These are phyloP conservation scores for Drosophila jambulina DNA, from an alignment of 1,140 invertebrate species.

Conservation along the genomic window DNA sequence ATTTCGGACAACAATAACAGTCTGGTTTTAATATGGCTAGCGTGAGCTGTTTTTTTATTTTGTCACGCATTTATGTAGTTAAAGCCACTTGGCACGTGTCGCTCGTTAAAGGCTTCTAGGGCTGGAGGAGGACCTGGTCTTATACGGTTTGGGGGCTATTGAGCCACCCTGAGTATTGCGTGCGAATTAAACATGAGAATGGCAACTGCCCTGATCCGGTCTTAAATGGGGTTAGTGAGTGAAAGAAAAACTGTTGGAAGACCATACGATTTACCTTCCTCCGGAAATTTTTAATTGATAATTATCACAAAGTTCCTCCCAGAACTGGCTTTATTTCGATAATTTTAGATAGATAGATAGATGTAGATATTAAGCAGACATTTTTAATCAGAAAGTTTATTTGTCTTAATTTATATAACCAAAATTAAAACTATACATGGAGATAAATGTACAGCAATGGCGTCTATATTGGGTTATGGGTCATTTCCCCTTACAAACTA, in stretches of 20 bases:
- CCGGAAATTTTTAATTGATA: neutral
- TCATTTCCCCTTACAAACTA: conserved; percentile 15
- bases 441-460: neutral
- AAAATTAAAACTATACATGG: neutral
- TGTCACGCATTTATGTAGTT: conserved; percentile 38
- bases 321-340: too few species aligned
- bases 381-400: neutral
- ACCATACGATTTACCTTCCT: neutral
- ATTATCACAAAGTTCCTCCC: neutral
- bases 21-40: conserved; percentile 34
- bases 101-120: conserved; percentile 41
- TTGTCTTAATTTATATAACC: neutral
- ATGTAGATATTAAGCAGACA: neutral
- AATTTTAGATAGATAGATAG: too few species aligned
- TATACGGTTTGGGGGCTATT: neutral
- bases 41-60: conserved; percentile 34
- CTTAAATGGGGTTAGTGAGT: conserved; percentile 9
- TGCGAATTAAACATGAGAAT: conserved; percentile 23
- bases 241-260: neutral
- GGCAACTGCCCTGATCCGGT: conserved; percentile 18
- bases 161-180: conserved; percentile 27
- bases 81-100: conserved; percentile 40
- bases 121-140: neutral
- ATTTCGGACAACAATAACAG: conserved; percentile 44
- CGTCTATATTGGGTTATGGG: neutral